A percentile compares a stretch with the other conserved stretches of the same genome.
phyloP scores from a whole-genome alignment of 1,140 invertebrate species.

The Sinella curviseta region DNA sequence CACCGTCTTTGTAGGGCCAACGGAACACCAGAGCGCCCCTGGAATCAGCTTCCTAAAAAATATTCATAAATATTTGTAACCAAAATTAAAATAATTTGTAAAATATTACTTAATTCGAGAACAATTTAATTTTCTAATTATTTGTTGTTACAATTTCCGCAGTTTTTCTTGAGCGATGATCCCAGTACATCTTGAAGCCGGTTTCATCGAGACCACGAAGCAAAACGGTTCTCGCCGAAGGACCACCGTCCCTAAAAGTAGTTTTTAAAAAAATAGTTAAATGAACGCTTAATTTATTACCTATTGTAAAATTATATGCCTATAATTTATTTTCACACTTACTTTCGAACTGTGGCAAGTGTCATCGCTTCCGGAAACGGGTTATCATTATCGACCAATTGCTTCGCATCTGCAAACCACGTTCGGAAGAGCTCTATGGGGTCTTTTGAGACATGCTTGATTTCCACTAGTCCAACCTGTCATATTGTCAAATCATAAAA shows the following conservation, averaged over 20 bases:
- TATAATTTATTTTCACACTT: neutral
- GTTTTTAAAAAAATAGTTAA: neutral
- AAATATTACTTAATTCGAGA: neutral
- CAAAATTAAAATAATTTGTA: neutral
- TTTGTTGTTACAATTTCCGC: slow-evolving; percentile 9
- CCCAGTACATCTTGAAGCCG: slow-evolving; percentile 18
- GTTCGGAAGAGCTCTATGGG: slow-evolving; percentile 8
- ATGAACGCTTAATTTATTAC: neutral
- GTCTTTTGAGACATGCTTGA: slow-evolving; percentile 6
- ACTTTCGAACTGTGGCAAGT: neutral
- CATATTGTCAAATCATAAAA: neutral
- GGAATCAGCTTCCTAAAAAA: neutral
- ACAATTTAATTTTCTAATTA: no score
- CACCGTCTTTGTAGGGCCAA: neutral
- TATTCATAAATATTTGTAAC: neutral
- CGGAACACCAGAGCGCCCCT: neutral
- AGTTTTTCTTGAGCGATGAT: slow-evolving; percentile 1
- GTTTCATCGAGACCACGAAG: neutral
- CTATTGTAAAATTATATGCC: neutral
- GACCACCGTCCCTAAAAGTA: neutral
- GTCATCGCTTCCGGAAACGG: neutral
- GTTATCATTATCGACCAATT: neutral
- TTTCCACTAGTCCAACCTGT: neutral
- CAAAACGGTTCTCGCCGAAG: neutral
- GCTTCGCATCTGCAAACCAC: neutral